These are phyloP conservation scores for Lepidocyrtoides sp. DNA, from an alignment of 2,888 invertebrate genomes.

Conservation along the genomic window DNA sequence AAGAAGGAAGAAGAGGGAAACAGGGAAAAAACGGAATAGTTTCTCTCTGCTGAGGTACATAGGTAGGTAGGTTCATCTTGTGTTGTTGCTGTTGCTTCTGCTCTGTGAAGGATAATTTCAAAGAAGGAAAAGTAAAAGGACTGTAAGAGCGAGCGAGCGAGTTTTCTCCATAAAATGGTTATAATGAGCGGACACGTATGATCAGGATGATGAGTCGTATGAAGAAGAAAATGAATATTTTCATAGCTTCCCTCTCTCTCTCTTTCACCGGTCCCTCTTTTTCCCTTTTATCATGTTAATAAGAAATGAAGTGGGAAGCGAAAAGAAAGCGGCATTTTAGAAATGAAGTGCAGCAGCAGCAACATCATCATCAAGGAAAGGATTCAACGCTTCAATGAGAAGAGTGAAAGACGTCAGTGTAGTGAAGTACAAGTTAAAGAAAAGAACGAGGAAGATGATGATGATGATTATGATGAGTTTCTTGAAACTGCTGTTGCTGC, in stretches of 20 bases:
- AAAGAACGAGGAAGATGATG: background rate
- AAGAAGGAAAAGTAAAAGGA: background rate
- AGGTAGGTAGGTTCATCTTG: background rate
- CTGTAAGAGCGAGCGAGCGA: background rate
- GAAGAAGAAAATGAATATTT: conserved; percentile 39
- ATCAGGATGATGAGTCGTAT: conserved; percentile 17
- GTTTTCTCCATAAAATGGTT: conserved; percentile 37
- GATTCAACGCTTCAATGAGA: background rate
- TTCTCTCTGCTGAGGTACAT: background rate
- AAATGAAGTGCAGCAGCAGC: conserved; percentile 37
- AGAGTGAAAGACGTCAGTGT: conserved; percentile 18
- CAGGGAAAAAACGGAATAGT: background rate
- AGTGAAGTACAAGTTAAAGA: too few species aligned
- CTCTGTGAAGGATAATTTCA: background rate
- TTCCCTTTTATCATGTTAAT: conserved; percentile 38
- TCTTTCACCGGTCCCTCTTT: background rate
- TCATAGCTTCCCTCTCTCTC: conserved; percentile 14
- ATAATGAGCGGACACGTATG: conserved; percentile 46
- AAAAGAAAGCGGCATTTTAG: conserved; percentile 36
- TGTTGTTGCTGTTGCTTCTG: background rate
- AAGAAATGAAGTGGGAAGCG: conserved; percentile 55
- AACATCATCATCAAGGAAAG: background rate
- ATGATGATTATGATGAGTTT: background rate
- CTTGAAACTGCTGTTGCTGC: background rate
- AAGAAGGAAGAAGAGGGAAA: background rate